Evolutionary conservation across 2,797 vertebrate species (phyloP).

Genomic region (Alouatta caraya): DNA sequence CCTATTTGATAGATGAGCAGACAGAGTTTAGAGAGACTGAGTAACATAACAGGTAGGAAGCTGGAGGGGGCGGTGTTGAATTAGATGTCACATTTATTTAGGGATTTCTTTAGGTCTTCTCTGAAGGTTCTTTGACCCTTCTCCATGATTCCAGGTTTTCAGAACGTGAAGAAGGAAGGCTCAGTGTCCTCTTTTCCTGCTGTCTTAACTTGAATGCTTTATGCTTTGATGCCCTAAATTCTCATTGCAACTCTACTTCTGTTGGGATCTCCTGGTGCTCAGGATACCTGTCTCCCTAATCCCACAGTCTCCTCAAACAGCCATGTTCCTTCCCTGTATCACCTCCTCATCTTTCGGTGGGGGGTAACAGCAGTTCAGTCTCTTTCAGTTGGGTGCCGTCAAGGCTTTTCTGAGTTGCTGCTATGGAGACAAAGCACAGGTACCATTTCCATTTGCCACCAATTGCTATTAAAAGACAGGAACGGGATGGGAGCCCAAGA

Average conservation of each 20-base stretch:
- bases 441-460: conserved; percentile 72
- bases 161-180: background rate
- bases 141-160: background rate
- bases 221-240: background rate
- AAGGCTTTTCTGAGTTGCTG: conserved; percentile 71
- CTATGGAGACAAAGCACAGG: conserved; percentile 83
- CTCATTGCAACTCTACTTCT: background rate
- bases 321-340: background rate
- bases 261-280: background rate
- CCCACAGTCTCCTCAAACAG: background rate
- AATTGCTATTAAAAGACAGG: conserved; percentile 77
- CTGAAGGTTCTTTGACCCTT: background rate
- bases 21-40: background rate
- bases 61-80: background rate
- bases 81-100: background rate
- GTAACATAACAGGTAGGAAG: background rate
- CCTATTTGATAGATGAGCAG: background rate
- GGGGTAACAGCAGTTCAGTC: background rate
- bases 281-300: background rate
- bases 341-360: conserved; percentile 15
- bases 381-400: conserved; percentile 74
- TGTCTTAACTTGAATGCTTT: background rate
- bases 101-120: background rate
- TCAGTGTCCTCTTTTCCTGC: background rate
- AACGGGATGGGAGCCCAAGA: conserved; percentile 77